phyloP scores from a whole-genome alignment of 2,113 vertebrate species.

The Narcine bancroftii region DNA sequence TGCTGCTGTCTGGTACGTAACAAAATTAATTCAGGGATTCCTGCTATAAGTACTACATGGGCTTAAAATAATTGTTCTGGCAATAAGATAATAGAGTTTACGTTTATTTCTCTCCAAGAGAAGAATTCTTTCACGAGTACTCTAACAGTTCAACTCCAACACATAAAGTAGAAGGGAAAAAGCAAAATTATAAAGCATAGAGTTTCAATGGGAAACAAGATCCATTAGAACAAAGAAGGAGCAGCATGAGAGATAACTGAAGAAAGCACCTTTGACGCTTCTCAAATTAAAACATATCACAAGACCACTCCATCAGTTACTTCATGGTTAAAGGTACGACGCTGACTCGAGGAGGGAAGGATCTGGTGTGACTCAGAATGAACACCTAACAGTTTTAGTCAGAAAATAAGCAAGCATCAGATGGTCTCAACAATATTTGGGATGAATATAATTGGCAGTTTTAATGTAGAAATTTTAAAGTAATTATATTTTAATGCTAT shows the following conservation, averaged over 20 bases:
- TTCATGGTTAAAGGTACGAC: neutral
- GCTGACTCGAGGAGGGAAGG: too few relatives aligned
- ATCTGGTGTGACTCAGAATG: neutral
- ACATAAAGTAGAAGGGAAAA: too few relatives aligned
- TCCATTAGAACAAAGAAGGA: too few relatives aligned
- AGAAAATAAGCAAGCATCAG: neutral
- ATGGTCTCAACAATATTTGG: neutral
- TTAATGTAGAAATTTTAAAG: neutral
- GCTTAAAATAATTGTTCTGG: neutral
- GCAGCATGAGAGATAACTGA: too few relatives aligned
- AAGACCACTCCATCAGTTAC: neutral
- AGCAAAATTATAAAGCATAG: too few relatives aligned
- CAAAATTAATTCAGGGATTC: neutral
- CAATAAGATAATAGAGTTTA: neutral
- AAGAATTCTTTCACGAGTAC: too few relatives aligned
- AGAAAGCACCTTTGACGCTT: neutral
- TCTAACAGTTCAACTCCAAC: too few relatives aligned
- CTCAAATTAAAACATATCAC: neutral
- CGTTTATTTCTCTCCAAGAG: too few relatives aligned
- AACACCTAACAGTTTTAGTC: neutral
- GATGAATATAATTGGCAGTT: neutral
- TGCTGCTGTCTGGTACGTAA: too few relatives aligned
- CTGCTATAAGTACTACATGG: neutral
- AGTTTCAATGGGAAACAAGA: too few relatives aligned
- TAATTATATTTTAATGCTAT: neutral